Percentiles rank a stretch among this genome's conserved stretches.
phyloP scores from a whole-genome alignment of 2,113 vertebrate species.

The Murina feae region DNA sequence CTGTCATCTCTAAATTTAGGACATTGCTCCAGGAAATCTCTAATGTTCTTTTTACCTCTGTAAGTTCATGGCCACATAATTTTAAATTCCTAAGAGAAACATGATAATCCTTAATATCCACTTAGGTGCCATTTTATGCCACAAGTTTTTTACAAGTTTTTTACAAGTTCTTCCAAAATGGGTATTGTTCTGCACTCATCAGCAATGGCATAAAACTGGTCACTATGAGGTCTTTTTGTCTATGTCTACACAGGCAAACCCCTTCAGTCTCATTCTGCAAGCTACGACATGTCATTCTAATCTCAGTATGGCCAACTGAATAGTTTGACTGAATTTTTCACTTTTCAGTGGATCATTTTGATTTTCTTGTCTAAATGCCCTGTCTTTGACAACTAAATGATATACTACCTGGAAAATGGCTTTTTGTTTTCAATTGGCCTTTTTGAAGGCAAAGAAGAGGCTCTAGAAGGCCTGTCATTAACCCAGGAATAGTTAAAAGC shows the following conservation, averaged over 20 bases:
- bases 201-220: background rate
- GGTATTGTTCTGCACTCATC: background rate
- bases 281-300: background rate
- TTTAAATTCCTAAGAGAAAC: conserved; percentile 12
- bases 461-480: conserved; percentile 53
- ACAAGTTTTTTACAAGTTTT: background rate
- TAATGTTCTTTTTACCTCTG: conserved; percentile 4
- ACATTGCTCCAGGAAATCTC: background rate
- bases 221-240: background rate
- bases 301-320: conserved; percentile 29
- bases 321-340: conserved; percentile 32
- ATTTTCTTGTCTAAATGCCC: conserved; percentile 34
- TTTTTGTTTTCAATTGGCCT: conserved; percentile 64
- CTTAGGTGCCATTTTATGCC: background rate
- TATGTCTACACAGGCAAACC: background rate
- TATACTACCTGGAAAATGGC: conserved; percentile 40
- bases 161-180: conserved; percentile 38
- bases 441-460: conserved; percentile 65
- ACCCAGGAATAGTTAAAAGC: conserved; percentile 57
- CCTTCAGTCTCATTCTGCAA: background rate
- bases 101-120: conserved; percentile 21
- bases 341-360: conserved; percentile 55
- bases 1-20: background rate
- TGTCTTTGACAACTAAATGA: conserved; percentile 47
- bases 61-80: background rate